Base-by-base conservation (phyloP, 2,113 vertebrate genomes). In the Ranitomeya variabilis region DNA sequence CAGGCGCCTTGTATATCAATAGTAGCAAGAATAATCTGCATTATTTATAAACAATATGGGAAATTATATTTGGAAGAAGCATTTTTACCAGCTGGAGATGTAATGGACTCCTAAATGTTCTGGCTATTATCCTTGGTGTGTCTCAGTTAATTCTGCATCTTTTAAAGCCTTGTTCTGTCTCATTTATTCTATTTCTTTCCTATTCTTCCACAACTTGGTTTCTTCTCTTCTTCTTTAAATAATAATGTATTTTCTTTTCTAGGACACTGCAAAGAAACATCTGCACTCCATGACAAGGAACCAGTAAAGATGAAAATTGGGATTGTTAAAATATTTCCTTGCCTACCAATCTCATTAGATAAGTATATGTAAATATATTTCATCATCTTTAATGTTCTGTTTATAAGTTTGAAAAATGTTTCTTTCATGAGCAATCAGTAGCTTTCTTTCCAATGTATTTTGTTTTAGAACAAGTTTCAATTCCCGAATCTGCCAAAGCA, bases 341-440 rank as follows among this genome's bases (percentile, higher is more conserved):
- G 73, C 82, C 82, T 85, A 79, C 87, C 81, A 89, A 85, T 89
- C 87, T 84, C 87, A 89, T 89, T 89, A 89, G 87, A 89, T 89
- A 89, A 89, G 87, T 89, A 89, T 89, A 89, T 89, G 87, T 89
- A 89, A 89, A 89, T 89, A 89, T 89, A 85, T 89, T 84, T 85
- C 71, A 89, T 79, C 51, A 85, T 62, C 74, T 89, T 85, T 59
- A 67, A 89, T 45, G 60, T 89, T 89, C 45, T 84, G 51, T 67
- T 78, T 64, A 79, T 79, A 89, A 31, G n/a, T 55, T 79, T 69
- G n/a, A 59, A 84, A 45, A 88, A 59, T 86, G 51, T 83, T 90
- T 86, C 59, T 54, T 86, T 59, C 57, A 57, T 86, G 78, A 88
- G 83, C 87, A 88, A 81, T 76, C 71, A 86, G 64, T 78, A 79